Conservation (phyloP, 2,888 invertebrate genomes). For the Patella ulyssiponensis region DNA sequence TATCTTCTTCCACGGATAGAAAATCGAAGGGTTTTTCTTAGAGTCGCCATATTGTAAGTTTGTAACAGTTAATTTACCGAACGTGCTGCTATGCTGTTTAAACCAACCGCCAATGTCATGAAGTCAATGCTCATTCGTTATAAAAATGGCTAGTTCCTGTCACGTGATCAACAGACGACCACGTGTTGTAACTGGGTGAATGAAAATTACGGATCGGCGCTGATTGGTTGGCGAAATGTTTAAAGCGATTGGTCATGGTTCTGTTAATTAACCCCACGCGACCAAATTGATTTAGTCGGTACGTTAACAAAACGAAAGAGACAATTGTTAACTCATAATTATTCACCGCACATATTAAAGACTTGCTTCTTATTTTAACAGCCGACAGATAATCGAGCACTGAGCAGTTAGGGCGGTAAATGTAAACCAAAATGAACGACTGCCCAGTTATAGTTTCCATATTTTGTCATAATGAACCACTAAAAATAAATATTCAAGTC, state of each 20-base stretch:
- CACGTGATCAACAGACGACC: slow-evolving; percentile 1
- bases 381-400: too few relatives aligned
- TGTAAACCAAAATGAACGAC: too few relatives aligned
- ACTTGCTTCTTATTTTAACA: too few relatives aligned
- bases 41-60: slow-evolving; percentile 28
- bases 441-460: too few relatives aligned
- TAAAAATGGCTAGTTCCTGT: background rate
- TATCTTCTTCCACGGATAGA: slow-evolving; percentile 50
- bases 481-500: too few relatives aligned
- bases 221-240: background rate
- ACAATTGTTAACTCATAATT: too few relatives aligned
- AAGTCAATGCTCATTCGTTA: background rate
- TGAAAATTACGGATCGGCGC: background rate
- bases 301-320: too few relatives aligned
- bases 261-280: background rate
- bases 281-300: background rate
- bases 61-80: background rate
- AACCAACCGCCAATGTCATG: slow-evolving; percentile 1
- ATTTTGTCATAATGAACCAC: too few relatives aligned
- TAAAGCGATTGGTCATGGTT: background rate
- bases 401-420: too few relatives aligned
- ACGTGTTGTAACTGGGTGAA: background rate
- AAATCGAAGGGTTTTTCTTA: slow-evolving; percentile 46
- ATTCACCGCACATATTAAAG: too few relatives aligned
- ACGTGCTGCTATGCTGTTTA: slow-evolving; percentile 1